phyloP scores from a whole-genome alignment of 2,888 invertebrate genomes.

The Synergus laeviventris region DNA sequence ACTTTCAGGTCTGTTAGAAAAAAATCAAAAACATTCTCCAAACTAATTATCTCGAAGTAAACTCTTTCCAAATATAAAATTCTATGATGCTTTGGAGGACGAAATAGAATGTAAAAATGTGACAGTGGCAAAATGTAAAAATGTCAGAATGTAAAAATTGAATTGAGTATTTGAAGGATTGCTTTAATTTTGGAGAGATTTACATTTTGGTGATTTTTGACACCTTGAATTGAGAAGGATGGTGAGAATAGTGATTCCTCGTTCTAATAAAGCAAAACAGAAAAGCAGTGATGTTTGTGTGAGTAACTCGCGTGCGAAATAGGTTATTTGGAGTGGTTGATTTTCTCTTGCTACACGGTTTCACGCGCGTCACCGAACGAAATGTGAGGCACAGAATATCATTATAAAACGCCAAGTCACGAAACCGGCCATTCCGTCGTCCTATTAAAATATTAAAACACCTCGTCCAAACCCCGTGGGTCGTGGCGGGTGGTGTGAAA shows the following conservation, averaged over 20 bases:
- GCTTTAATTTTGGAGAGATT: neutral
- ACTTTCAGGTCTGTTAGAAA: neutral
- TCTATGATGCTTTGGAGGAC: too few species aligned
- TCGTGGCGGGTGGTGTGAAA: constrained; percentile 72
- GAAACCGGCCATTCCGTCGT: constrained; percentile 73
- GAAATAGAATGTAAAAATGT: too few species aligned
- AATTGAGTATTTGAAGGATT: neutral
- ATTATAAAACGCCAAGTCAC: constrained; percentile 75
- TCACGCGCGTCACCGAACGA: constrained; percentile 64
- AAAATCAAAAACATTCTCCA: neutral
- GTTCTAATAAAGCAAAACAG: neutral
- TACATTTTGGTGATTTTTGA: neutral
- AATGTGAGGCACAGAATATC: constrained; percentile 73
- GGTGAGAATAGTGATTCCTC: neutral
- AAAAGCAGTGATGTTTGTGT: constrained; percentile 24
- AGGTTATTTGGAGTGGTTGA: constrained; percentile 68
- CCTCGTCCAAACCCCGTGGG: constrained; percentile 72
- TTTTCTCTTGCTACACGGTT: constrained; percentile 65
- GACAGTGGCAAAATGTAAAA: too few species aligned
- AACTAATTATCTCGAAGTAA: too few species aligned
- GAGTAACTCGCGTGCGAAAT: constrained; percentile 56
- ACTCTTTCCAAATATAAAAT: neutral
- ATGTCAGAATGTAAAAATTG: too few species aligned
- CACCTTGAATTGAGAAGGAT: neutral
- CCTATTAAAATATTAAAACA: constrained; percentile 76